These are phyloP conservation scores for Cottus gobio DNA, from an alignment of 2,113 vertebrate species.

Conservation along the genomic window DNA sequence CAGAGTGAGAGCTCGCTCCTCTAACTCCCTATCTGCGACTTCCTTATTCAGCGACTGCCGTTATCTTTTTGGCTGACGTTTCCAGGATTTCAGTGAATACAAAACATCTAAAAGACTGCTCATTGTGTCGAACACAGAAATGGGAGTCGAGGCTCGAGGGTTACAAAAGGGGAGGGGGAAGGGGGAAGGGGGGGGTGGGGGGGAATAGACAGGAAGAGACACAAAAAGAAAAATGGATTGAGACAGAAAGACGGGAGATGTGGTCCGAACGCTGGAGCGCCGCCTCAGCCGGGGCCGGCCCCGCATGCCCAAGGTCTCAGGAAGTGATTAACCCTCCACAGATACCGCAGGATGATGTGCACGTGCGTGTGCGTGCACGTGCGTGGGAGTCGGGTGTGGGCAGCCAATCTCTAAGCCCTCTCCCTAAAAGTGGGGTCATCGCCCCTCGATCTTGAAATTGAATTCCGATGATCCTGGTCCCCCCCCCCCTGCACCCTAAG, in stretches of 20 bases:
- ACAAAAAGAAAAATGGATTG: conserved; percentile 39
- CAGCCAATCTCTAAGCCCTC: conserved; percentile 65
- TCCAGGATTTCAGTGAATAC: conserved; percentile 2
- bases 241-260: conserved; percentile 44
- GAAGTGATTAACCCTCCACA: conserved; percentile 77
- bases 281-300: conserved; percentile 18
- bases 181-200: too few relatives aligned
- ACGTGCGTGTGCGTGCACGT: conserved; percentile 43
- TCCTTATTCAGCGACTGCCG: conserved; percentile 16
- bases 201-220: conserved; percentile 26
- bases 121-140: conserved; percentile 34
- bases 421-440: conserved; percentile 76
- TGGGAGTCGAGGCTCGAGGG: conserved; percentile 6
- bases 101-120: conserved; percentile 25
- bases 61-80: conserved; percentile 46
- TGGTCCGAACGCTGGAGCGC: conserved; percentile 24
- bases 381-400: conserved; percentile 56
- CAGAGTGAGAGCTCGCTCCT: conserved; percentile 55
- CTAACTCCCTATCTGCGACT: conserved; percentile 49
- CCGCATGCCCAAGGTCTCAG: conserved; percentile 62
- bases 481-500: conserved; percentile 40
- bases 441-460: conserved; percentile 79
- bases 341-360: conserved; percentile 52
- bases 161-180: neutral
- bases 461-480: conserved; percentile 77